A percentile compares a stretch with the other conserved stretches of the same genome.
Conservation (phyloP, 2,797 vertebrate genomes). For the Phrynocephalus guinanensis region DNA sequence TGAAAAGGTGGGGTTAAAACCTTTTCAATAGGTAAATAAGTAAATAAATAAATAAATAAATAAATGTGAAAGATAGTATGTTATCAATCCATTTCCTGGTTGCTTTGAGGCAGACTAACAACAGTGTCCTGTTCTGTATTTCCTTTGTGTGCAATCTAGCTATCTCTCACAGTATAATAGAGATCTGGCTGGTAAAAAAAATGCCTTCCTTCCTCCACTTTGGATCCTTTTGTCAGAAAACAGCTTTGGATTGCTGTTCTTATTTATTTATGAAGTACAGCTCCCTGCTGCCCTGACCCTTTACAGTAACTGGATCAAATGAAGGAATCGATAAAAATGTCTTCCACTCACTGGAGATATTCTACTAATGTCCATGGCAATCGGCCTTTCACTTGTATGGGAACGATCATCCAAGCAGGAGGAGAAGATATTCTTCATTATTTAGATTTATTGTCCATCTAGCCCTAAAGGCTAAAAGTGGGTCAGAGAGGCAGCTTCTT, state of each 20-base stretch:
- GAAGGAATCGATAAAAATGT: conserved; percentile 38
- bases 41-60: too few species aligned
- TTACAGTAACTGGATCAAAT: conserved; percentile 37
- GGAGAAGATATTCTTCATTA: neutral
- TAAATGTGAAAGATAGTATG: too few species aligned
- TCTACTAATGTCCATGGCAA: conserved; percentile 12
- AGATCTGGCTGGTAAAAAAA: conserved; percentile 1
- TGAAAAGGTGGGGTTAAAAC: too few species aligned
- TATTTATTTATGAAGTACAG: conserved; percentile 33
- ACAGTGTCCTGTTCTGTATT: neutral
- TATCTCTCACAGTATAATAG: conserved; percentile 11
- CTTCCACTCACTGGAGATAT: neutral
- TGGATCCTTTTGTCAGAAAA: conserved; percentile 16
- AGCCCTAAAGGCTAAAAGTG: neutral
- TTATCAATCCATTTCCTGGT: neutral
- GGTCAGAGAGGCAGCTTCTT: neutral
- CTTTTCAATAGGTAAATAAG: too few species aligned
- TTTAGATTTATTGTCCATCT: neutral
- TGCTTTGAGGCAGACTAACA: neutral
- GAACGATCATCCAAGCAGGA: neutral
- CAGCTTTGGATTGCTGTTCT: conserved; percentile 19
- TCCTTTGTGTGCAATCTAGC: neutral
- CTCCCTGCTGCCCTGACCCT: neutral
- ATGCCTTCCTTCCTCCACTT: neutral
- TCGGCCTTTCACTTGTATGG: neutral